Base-by-base conservation (phyloP, 2,113 vertebrate species). In the Sylvia atricapilla region DNA sequence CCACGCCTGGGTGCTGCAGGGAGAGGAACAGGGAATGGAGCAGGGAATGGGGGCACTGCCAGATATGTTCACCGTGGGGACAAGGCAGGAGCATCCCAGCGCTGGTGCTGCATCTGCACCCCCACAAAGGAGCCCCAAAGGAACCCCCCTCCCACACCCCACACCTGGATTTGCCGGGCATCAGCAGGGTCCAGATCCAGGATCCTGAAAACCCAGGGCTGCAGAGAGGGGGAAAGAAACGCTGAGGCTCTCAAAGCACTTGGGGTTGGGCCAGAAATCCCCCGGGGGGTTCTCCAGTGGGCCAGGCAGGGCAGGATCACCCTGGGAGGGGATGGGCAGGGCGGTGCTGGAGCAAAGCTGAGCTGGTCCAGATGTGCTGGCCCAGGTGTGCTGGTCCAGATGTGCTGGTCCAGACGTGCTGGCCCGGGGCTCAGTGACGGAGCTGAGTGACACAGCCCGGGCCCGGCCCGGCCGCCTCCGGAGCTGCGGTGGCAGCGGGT, bases 181-280 rank as follows among this genome's bases (percentile, higher is more conserved):
- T 97, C 98, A 3, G 98, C 89, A 5, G 97, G 77, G 23, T 98
- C 97, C n/a, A 98, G 50, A 47, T 53, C 59, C 82, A 64, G 25
- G 85, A 25, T 33, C 46, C 80, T 8, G 77, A 78, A 31, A 41
- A 49, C 18, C 15, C 30, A 68, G 53, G 23, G 89, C 98, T 97
- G 90, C 39, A 31, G 75, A 15, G 76, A 56, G 72, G 31, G 74
- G 37, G 14, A 16, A 23, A 31, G 30, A 17, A 68, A 13, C 0
- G 2, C 28, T 35, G 47, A 5, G 15, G 41, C 3, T 35, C 60
- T 10, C 24, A 17, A n/a, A 49, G 18, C 50, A 17, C 24, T 8
- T 1, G 35, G 10, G 14, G 8, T 1, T 30, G 39, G 13, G 69
- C 10, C 44, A 50, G 46, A 81, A 81, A 33, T 28, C 13, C 59